These are phyloP conservation scores for Bugulina stolonifera DNA, from an alignment of 2,888 invertebrate species.

Conservation along the genomic window DNA sequence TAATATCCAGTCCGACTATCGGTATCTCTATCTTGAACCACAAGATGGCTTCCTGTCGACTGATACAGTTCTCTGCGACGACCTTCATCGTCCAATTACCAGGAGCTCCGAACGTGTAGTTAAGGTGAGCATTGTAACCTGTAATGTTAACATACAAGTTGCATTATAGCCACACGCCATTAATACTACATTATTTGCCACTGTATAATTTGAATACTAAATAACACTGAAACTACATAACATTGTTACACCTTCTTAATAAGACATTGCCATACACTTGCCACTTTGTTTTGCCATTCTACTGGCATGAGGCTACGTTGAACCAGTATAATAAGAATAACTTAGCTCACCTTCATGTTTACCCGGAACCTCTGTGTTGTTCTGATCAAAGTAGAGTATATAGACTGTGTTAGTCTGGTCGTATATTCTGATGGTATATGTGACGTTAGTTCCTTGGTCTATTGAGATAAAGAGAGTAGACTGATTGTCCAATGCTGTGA, in stretches of 20 bases:
- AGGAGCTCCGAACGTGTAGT: slow-evolving; percentile 19
- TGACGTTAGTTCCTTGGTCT: slow-evolving; percentile 24
- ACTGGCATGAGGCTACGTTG: too few relatives aligned
- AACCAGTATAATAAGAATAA: too few relatives aligned
- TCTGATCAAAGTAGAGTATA: background rate
- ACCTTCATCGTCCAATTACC: slow-evolving; percentile 26
- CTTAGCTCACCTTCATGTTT: background rate
- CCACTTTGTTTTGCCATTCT: too few relatives aligned
- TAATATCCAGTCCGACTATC: slow-evolving; percentile 8
- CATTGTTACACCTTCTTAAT: too few relatives aligned
- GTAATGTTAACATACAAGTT: too few relatives aligned
- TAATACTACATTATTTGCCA: too few relatives aligned
- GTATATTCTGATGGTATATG: slow-evolving; percentile 18
- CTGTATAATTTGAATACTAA: too few relatives aligned
- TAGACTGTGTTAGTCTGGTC: slow-evolving; percentile 12
- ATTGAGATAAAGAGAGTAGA: slow-evolving; percentile 9
- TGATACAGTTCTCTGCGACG: slow-evolving; percentile 17
- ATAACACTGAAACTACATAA: too few relatives aligned
- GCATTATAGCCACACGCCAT: too few relatives aligned
- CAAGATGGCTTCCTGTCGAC: background rate
- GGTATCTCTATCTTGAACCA: slow-evolving; percentile 20
- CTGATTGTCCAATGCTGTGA: slow-evolving; percentile 20
- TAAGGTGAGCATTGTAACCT: slow-evolving; percentile 12
- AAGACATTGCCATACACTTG: too few relatives aligned
- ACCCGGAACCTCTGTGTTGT: background rate